phyloP scores from a whole-genome alignment of 2,113 vertebrate genomes.

The Ophthalmolycus amberensis region DNA sequence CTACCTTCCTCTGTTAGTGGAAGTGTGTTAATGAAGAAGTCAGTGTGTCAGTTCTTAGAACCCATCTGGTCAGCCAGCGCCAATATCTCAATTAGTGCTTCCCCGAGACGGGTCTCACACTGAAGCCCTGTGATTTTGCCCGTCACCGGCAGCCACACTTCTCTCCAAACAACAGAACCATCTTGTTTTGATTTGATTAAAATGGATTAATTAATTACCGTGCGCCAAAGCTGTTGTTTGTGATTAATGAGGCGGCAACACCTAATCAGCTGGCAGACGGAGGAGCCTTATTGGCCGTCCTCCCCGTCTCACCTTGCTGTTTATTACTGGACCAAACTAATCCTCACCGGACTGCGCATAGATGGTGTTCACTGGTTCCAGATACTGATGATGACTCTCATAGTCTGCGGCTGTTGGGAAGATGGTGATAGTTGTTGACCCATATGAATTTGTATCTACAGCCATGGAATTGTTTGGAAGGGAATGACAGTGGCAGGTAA shows the following conservation, averaged over 20 bases:
- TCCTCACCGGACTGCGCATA: not conserved
- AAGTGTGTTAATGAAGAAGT: constrained; percentile 57
- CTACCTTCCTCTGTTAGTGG: constrained; percentile 18
- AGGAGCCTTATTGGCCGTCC: constrained; percentile 49
- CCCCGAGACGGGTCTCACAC: constrained; percentile 52
- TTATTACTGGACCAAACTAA: constrained; percentile 21
- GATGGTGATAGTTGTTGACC: not conserved
- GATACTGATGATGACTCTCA: not conserved
- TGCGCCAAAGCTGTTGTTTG: constrained; percentile 77
- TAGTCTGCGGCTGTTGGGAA: not conserved
- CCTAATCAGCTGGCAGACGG: constrained; percentile 62
- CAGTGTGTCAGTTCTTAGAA: constrained; percentile 35
- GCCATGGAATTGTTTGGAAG: not conserved
- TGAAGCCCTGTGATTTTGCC: constrained; percentile 45
- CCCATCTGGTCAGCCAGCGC: constrained; percentile 54
- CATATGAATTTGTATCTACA: not conserved
- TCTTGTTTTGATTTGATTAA: constrained; percentile 84
- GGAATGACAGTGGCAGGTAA: not conserved
- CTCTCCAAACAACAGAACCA: constrained; percentile 82
- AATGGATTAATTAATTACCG: constrained; percentile 85
- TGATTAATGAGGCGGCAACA: constrained; percentile 75
- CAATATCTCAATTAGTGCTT: constrained; percentile 64
- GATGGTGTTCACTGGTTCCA: not conserved
- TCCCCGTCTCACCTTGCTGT: constrained; percentile 50
- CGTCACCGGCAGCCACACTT: constrained; percentile 74